Base-by-base conservation (phyloP, 2,797 vertebrate species). In the Esox masquinongy region DNA sequence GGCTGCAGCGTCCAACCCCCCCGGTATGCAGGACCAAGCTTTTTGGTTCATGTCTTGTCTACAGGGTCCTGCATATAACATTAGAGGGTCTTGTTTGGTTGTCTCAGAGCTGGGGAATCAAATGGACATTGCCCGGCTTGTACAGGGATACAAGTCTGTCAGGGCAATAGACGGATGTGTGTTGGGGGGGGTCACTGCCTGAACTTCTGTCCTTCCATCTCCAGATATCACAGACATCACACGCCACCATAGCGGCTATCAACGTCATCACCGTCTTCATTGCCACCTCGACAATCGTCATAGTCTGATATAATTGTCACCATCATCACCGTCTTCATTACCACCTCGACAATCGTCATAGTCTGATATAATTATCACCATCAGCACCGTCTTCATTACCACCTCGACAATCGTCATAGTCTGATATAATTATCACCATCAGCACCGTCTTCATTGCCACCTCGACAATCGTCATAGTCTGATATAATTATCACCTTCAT, bases 1-100 rank as follows among this genome's bases (percentile, higher is more conserved):
- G 56, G 56, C 72, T 73, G 72, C 34, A 56, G 61, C 56, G 47
- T 64, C 61, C 64, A 50, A 66, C 39, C 24, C 17, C 17, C 56
- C n/a, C 9, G 5, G 39, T 43, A 9, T 16, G 53, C n/a, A 11
- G 59, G 63, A 66, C n/a, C 63, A 66, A 24, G 61, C 59, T 74
- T n/a, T 59, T 63, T 74, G 64, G 15, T 64, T 31, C 5, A 64
- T 63, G 59, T 63, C 59, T 34, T 63, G 59, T 63, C 59, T 34
- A 16, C 63, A 66, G 29, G 15, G 16, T 31, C 14, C 63, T 66
- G 14, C 15, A 59, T n/a, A 22, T 6, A 6, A 14, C 29, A 29
- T 66, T 29, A 63, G 1, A 22, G 11, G 24, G 16, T 16, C 50
- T 53, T n/a, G 50, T 53, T 26, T 34, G 24, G 63, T 31, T 31